A percentile compares a stretch with the other conserved stretches of the same genome.
Conservation (phyloP, 2,888 invertebrate genomes). For the Paralinhomoeus sp. region DNA sequence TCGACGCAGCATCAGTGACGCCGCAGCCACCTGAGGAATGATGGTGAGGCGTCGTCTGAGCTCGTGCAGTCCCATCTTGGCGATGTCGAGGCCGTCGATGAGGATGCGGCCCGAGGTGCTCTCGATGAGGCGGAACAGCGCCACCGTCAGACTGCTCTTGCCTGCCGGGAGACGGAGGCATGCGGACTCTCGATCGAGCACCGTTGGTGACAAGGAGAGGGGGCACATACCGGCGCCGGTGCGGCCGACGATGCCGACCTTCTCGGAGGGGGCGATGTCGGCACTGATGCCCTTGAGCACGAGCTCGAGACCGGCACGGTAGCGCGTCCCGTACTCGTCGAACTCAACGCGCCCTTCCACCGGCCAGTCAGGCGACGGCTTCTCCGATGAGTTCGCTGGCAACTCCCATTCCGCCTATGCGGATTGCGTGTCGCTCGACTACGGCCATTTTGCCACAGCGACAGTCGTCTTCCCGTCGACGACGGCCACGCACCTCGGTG, state of each 20-base stretch:
- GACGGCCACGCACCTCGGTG: constrained; percentile 25
- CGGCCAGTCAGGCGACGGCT: constrained; percentile 21
- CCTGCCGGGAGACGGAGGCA: too few relatives aligned
- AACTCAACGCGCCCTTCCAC: constrained; percentile 21
- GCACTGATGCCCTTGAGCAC: too few relatives aligned
- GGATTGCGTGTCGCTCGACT: too few relatives aligned
- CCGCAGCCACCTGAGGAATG: constrained; percentile 38
- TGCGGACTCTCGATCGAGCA: too few relatives aligned
- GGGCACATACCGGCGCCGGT: constrained; percentile 46
- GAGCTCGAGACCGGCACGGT: too few relatives aligned
- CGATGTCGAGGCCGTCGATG: constrained; percentile 57
- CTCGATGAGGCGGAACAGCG: constrained; percentile 70
- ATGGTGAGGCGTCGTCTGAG: constrained; percentile 59
- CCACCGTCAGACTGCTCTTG: constrained; percentile 65
- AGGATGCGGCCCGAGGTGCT: constrained; percentile 46
- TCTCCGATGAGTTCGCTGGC: background rate
- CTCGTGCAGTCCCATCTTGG: constrained; percentile 58
- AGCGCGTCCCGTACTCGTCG: constrained; percentile 17
- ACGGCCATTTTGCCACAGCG: too few relatives aligned
- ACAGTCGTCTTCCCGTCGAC: background rate
- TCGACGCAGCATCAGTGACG: too few relatives aligned
- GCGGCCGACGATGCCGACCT: too few relatives aligned
- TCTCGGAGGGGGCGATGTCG: too few relatives aligned
- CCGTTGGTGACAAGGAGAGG: too few relatives aligned
- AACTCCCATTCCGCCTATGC: constrained; percentile 5